Conservation (phyloP, 2,797 vertebrate genomes). For the Lutjanus argentimaculatus region DNA sequence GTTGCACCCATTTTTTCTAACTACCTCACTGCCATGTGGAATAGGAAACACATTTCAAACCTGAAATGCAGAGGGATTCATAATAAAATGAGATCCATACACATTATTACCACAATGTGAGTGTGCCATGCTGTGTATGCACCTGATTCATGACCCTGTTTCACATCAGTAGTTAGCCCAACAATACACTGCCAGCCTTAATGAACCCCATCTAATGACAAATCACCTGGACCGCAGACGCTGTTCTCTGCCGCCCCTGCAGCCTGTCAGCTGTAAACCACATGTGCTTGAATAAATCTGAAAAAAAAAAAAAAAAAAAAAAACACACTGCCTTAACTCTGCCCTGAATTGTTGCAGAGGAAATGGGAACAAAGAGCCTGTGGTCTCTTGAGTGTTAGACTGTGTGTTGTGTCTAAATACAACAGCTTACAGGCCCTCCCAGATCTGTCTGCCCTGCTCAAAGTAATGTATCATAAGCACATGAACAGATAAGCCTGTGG, state of each 20-base stretch:
- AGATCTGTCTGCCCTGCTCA: conserved; percentile 63
- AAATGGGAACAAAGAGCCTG: conserved; percentile 70
- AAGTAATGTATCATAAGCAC: conserved; percentile 64
- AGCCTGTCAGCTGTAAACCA: conserved; percentile 68
- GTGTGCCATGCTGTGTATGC: conserved; percentile 36
- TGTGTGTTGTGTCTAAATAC: conserved; percentile 69
- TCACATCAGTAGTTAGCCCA: conserved; percentile 73
- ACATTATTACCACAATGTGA: conserved; percentile 49
- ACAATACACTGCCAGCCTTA: conserved; percentile 66
- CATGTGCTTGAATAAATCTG: conserved; percentile 64
- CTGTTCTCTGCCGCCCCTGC: conserved; percentile 57
- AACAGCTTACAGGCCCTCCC: conserved; percentile 66
- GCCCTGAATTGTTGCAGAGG: conserved; percentile 58
- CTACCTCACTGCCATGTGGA: neutral
- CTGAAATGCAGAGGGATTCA: conserved; percentile 35
- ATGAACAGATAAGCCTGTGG: conserved; percentile 63
- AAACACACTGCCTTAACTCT: conserved; percentile 60
- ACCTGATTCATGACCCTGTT: conserved; percentile 72
- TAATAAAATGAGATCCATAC: conserved; percentile 50
- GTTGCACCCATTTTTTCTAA: neutral
- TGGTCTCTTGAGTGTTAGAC: conserved; percentile 64
- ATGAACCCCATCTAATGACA: conserved; percentile 78
- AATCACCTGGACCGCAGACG: conserved; percentile 76
- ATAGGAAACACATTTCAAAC: conserved; percentile 29
- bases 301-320: conserved; percentile 29